phyloP scores from a whole-genome alignment of 2,888 invertebrate species.

The Baronia brevicornis region DNA sequence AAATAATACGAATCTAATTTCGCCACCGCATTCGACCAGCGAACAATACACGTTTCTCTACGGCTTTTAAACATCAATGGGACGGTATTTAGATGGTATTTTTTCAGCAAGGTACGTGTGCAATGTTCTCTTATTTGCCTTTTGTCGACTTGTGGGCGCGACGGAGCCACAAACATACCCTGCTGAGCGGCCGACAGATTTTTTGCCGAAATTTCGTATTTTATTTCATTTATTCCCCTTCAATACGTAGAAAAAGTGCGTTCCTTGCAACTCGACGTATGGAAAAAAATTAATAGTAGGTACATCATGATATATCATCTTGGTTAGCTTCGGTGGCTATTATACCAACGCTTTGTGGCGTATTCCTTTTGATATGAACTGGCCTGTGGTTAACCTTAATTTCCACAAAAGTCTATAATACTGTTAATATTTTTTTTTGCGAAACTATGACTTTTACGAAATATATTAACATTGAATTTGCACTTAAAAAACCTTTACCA shows the following conservation, averaged over 20 bases:
- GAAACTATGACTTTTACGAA: not conserved
- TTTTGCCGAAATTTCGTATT: slow-evolving; percentile 64
- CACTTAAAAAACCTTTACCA: no score
- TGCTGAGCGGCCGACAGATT: slow-evolving; percentile 62
- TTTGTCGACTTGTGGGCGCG: slow-evolving; percentile 72
- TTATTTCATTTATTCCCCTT: slow-evolving; percentile 65
- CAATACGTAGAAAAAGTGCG: slow-evolving; percentile 42
- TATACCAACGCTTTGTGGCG: slow-evolving; percentile 49
- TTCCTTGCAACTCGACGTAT: slow-evolving; percentile 27
- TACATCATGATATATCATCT: slow-evolving; percentile 61
- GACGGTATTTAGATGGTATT: slow-evolving; percentile 69
- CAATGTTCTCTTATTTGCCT: slow-evolving; percentile 73
- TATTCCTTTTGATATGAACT: slow-evolving; percentile 24
- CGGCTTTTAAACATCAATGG: slow-evolving; percentile 74
- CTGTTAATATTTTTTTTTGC: not conserved
- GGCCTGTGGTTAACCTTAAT: slow-evolving; percentile 24
- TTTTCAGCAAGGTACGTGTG: slow-evolving; percentile 44
- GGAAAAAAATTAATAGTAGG: slow-evolving; percentile 60
- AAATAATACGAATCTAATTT: slow-evolving; percentile 69
- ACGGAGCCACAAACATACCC: slow-evolving; percentile 72
- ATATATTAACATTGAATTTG: slow-evolving; percentile 4
- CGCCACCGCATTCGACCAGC: slow-evolving; percentile 62
- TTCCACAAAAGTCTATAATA: slow-evolving; percentile 1
- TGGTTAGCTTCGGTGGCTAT: slow-evolving; percentile 42
- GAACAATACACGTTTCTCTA: slow-evolving; percentile 64